These are phyloP conservation scores for Diorhabda sublineata DNA, from an alignment of 1,140 invertebrate genomes.

Conservation along the genomic window DNA sequence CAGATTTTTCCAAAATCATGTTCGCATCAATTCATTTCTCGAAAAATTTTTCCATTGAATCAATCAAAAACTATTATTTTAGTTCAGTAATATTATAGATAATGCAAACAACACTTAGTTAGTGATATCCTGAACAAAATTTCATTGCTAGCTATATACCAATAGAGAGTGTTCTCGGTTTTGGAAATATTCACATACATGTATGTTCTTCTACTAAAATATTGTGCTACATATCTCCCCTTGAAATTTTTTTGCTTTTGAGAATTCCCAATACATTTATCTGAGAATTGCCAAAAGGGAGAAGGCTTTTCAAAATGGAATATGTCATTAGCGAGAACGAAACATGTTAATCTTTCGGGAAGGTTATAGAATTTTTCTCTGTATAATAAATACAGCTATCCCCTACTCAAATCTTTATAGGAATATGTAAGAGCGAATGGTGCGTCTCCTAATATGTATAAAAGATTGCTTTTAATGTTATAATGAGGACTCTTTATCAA, in stretches of 20 bases:
- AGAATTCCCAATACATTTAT: not conserved
- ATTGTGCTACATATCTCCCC: conserved; percentile 1
- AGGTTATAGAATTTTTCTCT: not conserved
- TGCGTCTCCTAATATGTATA: not conserved
- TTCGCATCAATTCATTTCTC: no score
- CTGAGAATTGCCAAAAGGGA: not conserved
- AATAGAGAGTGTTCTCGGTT: not conserved
- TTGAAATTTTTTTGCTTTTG: not conserved
- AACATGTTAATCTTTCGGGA: conserved; percentile 2
- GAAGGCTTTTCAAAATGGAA: not conserved
- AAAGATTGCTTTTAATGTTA: no score
- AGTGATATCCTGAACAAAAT: not conserved
- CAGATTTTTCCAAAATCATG: no score
- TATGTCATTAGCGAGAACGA: not conserved
- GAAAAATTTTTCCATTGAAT: no score
- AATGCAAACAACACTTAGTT: no score
- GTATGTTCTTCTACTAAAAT: not conserved
- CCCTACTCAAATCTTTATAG: not conserved
- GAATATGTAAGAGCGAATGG: not conserved
- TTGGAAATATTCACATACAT: not conserved
- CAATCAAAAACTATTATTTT: no score
- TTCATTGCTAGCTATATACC: not conserved
- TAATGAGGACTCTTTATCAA: no score
- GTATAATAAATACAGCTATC: not conserved
- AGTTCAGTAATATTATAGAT: no score